These are phyloP conservation scores for Caenorhabditis angaria DNA, from an alignment of 2,888 invertebrate species.

Conservation along the genomic window DNA sequence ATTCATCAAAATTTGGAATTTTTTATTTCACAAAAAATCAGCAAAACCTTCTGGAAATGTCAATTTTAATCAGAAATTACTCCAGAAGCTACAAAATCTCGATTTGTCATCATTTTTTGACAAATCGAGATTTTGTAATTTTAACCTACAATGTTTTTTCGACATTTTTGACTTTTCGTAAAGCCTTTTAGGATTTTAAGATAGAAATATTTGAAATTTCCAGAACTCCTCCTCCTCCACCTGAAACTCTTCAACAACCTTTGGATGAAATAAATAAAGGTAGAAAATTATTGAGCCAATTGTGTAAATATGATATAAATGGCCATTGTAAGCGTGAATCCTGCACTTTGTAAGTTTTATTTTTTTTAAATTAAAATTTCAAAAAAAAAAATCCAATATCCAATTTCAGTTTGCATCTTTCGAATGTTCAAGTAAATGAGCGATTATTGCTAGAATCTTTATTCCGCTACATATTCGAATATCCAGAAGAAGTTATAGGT, in stretches of 20 bases:
- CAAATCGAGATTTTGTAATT: no score
- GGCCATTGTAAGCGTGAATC: conserved; percentile 20
- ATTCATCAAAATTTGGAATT: no score
- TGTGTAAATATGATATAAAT: conserved; percentile 40
- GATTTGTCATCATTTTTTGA: no score
- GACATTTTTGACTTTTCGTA: not conserved
- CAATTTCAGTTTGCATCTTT: conserved; percentile 27
- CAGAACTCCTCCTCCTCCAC: conserved; percentile 5
- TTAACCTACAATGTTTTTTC: no score
- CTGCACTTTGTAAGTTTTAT: conserved; percentile 24
- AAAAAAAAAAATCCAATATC: no score
- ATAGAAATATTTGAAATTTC: not conserved
- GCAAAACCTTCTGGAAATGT: no score
- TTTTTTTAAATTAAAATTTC: not conserved
- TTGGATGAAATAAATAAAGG: no score
- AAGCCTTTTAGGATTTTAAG: no score
- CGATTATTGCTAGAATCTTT: conserved; percentile 22
- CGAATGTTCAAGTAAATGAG: conserved; percentile 8
- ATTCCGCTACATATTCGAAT: conserved; percentile 23
- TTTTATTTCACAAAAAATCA: no score
- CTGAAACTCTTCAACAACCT: not conserved
- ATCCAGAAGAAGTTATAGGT: conserved; percentile 38
- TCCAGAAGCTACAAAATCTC: no score
- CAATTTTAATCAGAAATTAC: no score
- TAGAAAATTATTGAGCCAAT: conserved; percentile 9